Conservation (phyloP, 2,888 invertebrate species). For the Agrochola circellaris region DNA sequence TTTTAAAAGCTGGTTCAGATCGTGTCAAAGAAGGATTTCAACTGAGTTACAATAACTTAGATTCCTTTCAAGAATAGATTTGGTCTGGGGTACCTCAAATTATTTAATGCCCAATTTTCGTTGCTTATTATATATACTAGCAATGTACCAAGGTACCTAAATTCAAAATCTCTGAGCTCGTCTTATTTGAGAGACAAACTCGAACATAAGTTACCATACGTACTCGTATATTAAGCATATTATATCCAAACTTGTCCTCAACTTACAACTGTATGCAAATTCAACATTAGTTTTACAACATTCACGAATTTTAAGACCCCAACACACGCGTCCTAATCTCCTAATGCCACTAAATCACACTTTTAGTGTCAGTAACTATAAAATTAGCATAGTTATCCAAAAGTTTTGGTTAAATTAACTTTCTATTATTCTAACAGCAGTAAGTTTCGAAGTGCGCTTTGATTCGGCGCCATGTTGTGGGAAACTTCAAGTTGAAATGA, state of each 20-base stretch:
- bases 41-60: not conserved
- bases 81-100: too few relatives aligned
- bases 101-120: too few relatives aligned
- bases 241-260: constrained; percentile 28
- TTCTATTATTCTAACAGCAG: constrained; percentile 65
- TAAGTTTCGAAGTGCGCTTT: constrained; percentile 53
- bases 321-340: constrained; percentile 52
- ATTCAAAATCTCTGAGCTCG: not conserved
- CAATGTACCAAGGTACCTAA: too few relatives aligned
- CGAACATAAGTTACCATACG: not conserved
- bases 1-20: not conserved
- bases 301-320: constrained; percentile 53
- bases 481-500: constrained; percentile 27
- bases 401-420: constrained; percentile 66
- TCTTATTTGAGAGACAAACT: constrained; percentile 16
- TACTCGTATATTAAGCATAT: constrained; percentile 23
- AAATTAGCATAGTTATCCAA: constrained; percentile 67
- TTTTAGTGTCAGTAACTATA: constrained; percentile 53
- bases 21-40: not conserved
- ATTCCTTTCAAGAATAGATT: not conserved
- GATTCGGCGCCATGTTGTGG: constrained; percentile 55
- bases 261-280: constrained; percentile 57
- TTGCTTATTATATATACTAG: too few relatives aligned
- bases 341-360: constrained; percentile 51
- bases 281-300: constrained; percentile 48